Evolutionary conservation across 2,797 vertebrate species (phyloP).

Genomic region (Sebastes baramenuke): DNA sequence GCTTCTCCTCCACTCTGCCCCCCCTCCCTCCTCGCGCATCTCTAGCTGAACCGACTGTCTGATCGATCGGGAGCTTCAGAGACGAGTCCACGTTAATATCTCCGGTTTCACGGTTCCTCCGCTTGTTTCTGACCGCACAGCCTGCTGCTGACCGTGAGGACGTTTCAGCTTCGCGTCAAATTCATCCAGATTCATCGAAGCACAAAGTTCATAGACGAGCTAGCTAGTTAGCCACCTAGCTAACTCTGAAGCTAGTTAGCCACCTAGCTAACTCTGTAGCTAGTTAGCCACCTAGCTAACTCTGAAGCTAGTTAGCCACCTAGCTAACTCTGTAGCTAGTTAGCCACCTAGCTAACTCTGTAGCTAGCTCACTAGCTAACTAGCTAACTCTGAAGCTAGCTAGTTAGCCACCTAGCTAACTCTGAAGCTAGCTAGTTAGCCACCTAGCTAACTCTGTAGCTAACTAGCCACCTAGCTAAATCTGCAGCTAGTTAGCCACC

Average conservation of each 20-base stretch:
- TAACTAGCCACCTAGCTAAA: no score
- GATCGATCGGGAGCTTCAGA: conserved; percentile 54
- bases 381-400: no score
- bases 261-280: background rate
- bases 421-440: accelerated
- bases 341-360: conserved; percentile 58
- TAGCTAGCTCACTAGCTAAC: conserved; percentile 6
- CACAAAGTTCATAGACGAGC: conserved; percentile 65
- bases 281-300: no score
- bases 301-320: conserved; percentile 8
- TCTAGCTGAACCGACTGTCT: conserved; percentile 57
- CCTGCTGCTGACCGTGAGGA: conserved; percentile 29
- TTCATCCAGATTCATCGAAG: conserved; percentile 58
- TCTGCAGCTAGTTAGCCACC: background rate
- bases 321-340: background rate
- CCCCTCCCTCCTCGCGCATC: conserved; percentile 37
- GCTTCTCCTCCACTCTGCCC: conserved; percentile 68
- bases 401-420: no score
- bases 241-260: background rate
- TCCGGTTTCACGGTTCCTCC: conserved; percentile 14
- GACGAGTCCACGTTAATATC: background rate
- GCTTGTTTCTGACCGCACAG: background rate
- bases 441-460: no score
- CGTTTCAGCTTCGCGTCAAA: conserved; percentile 11
- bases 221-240: conserved; percentile 51